phyloP scores from a whole-genome alignment of 2,113 vertebrate genomes.

The Leucopsar rothschildi region DNA sequence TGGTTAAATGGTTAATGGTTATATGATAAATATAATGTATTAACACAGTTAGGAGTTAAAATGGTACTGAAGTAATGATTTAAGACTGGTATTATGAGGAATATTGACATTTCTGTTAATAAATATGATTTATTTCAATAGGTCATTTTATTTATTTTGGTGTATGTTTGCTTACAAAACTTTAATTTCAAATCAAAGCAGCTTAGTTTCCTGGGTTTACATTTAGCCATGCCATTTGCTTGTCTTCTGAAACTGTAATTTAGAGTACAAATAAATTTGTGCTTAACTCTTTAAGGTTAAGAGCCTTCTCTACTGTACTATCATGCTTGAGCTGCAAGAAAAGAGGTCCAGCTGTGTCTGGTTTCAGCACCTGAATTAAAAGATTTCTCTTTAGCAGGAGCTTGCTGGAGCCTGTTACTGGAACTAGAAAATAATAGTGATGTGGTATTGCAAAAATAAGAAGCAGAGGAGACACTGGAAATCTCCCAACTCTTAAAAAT shows the following conservation, averaged over 20 bases:
- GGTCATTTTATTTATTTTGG: not conserved
- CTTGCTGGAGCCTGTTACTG: not conserved
- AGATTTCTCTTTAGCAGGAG: not conserved
- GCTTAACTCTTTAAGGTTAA: not conserved
- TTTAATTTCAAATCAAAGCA: not conserved
- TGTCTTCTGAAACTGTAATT: not conserved
- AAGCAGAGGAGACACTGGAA: not conserved
- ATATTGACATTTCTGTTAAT: not conserved
- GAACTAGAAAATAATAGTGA: not conserved
- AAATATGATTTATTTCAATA: not conserved
- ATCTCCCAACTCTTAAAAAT: not conserved
- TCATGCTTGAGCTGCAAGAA: not conserved
- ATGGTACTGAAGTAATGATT: not conserved
- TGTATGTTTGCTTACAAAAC: not conserved
- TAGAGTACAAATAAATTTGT: not conserved
- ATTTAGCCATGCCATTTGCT: not conserved
- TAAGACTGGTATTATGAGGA: not conserved
- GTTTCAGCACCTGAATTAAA: not conserved
- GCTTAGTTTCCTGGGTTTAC: not conserved
- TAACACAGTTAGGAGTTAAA: not conserved
- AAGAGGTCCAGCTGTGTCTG: not conserved
- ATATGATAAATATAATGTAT: not conserved
- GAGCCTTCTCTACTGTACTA: not conserved
- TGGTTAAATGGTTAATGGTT: not conserved
- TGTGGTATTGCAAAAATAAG: not conserved